A percentile compares a stretch with the other conserved stretches of the same genome.
phyloP scores from a whole-genome alignment of 2,797 vertebrate species.

The Pipistrellus nathusii region DNA sequence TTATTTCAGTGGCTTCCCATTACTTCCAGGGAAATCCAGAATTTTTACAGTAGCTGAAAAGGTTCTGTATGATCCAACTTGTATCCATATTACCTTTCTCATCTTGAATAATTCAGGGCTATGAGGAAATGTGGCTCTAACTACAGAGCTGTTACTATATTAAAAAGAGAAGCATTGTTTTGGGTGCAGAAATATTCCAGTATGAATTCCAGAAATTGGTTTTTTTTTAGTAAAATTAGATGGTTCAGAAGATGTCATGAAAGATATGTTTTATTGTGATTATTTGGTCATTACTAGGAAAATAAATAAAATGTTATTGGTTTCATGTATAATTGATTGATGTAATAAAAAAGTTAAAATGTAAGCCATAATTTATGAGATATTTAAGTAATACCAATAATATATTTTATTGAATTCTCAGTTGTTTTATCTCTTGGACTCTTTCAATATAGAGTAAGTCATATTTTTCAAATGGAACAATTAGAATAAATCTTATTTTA shows the following conservation, averaged over 20 bases:
- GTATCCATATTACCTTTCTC: background rate
- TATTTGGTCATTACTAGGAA: constrained; percentile 32
- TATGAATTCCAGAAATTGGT: background rate
- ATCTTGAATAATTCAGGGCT: background rate
- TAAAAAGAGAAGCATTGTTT: constrained; percentile 50
- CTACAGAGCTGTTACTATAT: background rate
- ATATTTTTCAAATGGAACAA: constrained; percentile 51
- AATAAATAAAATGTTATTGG: constrained; percentile 34
- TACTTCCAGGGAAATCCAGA: background rate
- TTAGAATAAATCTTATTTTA: constrained; percentile 45
- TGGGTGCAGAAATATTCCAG: background rate
- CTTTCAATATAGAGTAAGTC: background rate
- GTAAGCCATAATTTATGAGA: background rate
- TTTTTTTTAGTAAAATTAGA: constrained; percentile 22
- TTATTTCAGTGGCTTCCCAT: background rate
- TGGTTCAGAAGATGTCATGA: background rate
- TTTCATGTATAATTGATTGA: constrained; percentile 51
- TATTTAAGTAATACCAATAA: constrained; percentile 60
- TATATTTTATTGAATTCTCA: constrained; percentile 24
- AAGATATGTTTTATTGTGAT: constrained; percentile 7
- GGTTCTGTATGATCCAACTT: background rate
- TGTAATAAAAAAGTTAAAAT: constrained; percentile 49
- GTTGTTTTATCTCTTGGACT: background rate
- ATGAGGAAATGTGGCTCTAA: background rate
- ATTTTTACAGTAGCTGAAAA: background rate